phyloP scores from a whole-genome alignment of 2,888 invertebrate genomes.

The Drosophila peninsularis region DNA sequence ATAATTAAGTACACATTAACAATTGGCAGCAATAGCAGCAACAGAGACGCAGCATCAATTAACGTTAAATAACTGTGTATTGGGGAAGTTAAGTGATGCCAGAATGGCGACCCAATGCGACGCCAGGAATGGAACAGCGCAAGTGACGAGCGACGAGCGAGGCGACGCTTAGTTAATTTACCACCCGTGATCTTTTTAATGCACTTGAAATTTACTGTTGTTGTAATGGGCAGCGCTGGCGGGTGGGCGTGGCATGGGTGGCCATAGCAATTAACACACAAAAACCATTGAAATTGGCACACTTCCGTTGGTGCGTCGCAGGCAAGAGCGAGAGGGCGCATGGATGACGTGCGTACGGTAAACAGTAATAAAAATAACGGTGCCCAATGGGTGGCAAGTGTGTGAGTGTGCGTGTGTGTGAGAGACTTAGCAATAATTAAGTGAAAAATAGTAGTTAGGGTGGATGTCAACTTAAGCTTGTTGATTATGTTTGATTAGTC shows the following conservation, averaged over 20 bases:
- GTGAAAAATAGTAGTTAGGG: constrained; percentile 70
- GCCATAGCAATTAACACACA: constrained; percentile 74
- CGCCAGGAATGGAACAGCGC: constrained; percentile 29
- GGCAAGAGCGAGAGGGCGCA: constrained; percentile 40
- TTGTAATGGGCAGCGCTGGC: constrained; percentile 39
- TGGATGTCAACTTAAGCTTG: constrained; percentile 66
- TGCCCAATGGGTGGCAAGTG: constrained; percentile 57
- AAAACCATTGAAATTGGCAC: constrained; percentile 69
- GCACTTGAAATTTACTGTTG: constrained; percentile 74
- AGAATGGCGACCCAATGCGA: constrained; percentile 32
- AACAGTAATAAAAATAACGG: constrained; percentile 75
- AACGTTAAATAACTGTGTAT: constrained; percentile 54
- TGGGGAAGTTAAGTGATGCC: constrained; percentile 30
- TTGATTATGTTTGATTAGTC: constrained; percentile 75
- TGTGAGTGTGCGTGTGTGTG: constrained; percentile 11
- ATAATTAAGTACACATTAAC: constrained; percentile 23
- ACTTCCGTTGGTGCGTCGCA: constrained; percentile 54
- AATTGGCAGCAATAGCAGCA: constrained; percentile 63
- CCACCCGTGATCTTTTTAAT: constrained; percentile 80
- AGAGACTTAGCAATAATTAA: constrained; percentile 70
- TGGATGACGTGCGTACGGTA: constrained; percentile 58
- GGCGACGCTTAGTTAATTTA: constrained; percentile 75
- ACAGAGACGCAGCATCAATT: constrained; percentile 67
- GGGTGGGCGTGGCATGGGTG: neutral
- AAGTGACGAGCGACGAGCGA: constrained; percentile 1